phyloP scores from a whole-genome alignment of 2,113 vertebrate genomes.

The Vulpes ferrilata region DNA sequence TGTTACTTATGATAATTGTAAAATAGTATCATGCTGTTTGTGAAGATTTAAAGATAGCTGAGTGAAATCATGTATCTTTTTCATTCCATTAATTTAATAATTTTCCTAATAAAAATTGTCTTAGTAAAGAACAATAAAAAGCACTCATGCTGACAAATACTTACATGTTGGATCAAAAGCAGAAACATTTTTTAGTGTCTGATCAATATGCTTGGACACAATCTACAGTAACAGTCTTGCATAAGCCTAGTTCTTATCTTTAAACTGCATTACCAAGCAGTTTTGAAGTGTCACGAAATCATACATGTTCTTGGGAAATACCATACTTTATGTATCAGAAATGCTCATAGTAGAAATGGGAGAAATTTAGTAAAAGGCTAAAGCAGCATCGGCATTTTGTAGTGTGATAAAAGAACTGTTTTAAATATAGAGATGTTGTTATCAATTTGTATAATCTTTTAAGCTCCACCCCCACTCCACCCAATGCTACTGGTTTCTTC shows the following conservation, averaged over 20 bases:
- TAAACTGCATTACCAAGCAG: not conserved
- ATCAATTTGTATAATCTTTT: constrained; percentile 76
- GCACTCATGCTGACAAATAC: not conserved
- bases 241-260: not conserved
- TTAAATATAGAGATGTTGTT: constrained; percentile 68
- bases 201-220: not conserved
- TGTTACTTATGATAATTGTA: not conserved
- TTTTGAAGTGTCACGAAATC: not conserved
- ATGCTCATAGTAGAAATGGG: not conserved
- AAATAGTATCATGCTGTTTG: not conserved
- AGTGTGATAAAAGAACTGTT: not conserved
- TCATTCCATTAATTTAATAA: not conserved
- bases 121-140: not conserved
- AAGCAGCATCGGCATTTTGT: not conserved
- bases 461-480: constrained; percentile 65
- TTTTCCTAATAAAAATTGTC: not conserved
- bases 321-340: not conserved
- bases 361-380: constrained; percentile 20
- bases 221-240: not conserved
- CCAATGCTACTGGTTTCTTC: constrained; percentile 86
- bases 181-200: not conserved
- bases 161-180: not conserved
- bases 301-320: not conserved
- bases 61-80: not conserved
- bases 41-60: not conserved